Evolutionary conservation across 1,140 invertebrate genomes (phyloP).

Genomic region (Zaprionus tsacasi): DNA sequence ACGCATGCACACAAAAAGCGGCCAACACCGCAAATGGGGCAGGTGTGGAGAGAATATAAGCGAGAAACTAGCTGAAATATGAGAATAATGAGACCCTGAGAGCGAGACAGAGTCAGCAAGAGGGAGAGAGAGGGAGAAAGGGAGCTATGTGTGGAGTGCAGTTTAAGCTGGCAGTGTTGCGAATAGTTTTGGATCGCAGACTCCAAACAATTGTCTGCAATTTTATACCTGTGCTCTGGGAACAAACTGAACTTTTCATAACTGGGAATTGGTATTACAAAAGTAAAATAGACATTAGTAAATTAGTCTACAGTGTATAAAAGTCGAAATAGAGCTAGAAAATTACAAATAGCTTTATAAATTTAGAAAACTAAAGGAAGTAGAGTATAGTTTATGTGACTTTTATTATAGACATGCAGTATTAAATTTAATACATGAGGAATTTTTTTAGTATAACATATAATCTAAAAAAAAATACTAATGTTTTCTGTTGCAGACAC

Average conservation of each 20-base stretch:
- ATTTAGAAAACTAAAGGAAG: background rate
- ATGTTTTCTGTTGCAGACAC: no score
- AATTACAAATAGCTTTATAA: background rate
- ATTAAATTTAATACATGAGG: no score
- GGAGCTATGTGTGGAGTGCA: background rate
- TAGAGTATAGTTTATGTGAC: background rate
- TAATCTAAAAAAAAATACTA: no score
- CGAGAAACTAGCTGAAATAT: slow-evolving; percentile 70
- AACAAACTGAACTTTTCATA: background rate
- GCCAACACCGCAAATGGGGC: slow-evolving; percentile 51
- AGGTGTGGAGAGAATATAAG: slow-evolving; percentile 60
- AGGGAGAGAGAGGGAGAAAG: background rate
- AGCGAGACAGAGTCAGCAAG: background rate
- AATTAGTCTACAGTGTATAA: slow-evolving; percentile 1
- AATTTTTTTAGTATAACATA: no score
- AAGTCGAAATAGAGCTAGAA: background rate
- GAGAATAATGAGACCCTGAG: slow-evolving; percentile 46
- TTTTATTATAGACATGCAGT: no score
- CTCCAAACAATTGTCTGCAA: slow-evolving; percentile 13
- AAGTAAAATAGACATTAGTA: background rate
- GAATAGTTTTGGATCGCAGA: slow-evolving; percentile 30
- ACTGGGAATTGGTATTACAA: background rate
- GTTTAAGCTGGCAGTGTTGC: slow-evolving; percentile 8
- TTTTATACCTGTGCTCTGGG: background rate
- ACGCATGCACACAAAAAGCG: slow-evolving; percentile 34